Base-by-base conservation (phyloP, 2,113 vertebrate species). In the Pseudopodoces humilis region DNA sequence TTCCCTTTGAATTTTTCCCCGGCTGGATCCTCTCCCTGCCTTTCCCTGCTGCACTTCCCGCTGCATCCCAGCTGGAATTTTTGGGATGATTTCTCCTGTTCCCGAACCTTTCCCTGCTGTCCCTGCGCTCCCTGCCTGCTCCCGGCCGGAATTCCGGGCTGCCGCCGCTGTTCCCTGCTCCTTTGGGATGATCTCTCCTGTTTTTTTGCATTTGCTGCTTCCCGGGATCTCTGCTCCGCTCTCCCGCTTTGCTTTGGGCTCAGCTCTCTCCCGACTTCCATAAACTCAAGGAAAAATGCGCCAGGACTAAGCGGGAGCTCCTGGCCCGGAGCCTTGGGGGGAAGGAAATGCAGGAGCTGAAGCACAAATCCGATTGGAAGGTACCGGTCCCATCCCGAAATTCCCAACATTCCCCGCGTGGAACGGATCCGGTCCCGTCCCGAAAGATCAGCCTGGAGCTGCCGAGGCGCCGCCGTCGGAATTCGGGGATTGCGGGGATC, bases 251-350 rank as follows among this genome's bases (percentile, higher is more conserved):
- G 97, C 96, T 97, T 95, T 94, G 96, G 96, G 97, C 96, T 97
- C 98, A 99, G 99, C 98, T 98, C 97, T 97, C 99, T 95, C 99
- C 99, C 97, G 99, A 99, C 93, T 98, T 99, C 95, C 97, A 96
- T 90, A 98, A 98, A 95, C 98, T 99, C 98, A 98, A 98, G 98
- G 99, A 99, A 68, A 98, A 98, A 86, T 99, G 98, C 96, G 97
- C 98, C 98, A 98, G 98, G 98, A 99, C 99, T 98, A 99, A 99
- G 97, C 98, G 98, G 85, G 99, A 99, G 97, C 97, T 98, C 96
- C 97, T 99, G 98, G 98, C 98, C 95, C 97, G 98, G 90, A 98
- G 97, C 98, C 98, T 98, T 96, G 98, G 99, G 98, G 98, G 98
- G 94, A 98, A 97, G 97, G 98, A 98, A 98, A 27, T 63, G 46